A percentile compares a stretch with the other conserved stretches of the same genome.
These are phyloP conservation scores for Muscicapa striata DNA, from an alignment of 2,797 vertebrate genomes.

Conservation along the genomic window DNA sequence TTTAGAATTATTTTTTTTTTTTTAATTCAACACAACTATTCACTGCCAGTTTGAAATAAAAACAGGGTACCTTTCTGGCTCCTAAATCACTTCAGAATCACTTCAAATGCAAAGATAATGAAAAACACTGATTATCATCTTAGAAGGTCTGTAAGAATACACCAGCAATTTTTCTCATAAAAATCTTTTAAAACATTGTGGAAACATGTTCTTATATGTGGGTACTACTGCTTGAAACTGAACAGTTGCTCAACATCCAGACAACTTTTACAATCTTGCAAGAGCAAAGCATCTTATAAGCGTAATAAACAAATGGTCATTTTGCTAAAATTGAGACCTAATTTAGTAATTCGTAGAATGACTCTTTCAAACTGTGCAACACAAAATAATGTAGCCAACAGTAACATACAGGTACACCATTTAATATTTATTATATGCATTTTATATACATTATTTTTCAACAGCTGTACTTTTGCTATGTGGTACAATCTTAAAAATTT, in stretches of 20 bases:
- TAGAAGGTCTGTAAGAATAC: neutral
- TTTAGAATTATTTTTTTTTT: neutral
- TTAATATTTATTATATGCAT: slow-evolving; percentile 99
- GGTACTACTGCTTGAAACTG: slow-evolving; percentile 25
- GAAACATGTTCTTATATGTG: slow-evolving; percentile 68
- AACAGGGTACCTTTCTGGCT: neutral
- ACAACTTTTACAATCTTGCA: slow-evolving; percentile 64
- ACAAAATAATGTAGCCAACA: slow-evolving; percentile 81
- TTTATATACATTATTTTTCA: slow-evolving; percentile 98
- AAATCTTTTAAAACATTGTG: neutral
- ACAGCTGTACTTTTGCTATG: slow-evolving; percentile 91
- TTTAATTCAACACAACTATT: neutral
- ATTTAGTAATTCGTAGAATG: slow-evolving; percentile 70
- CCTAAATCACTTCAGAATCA: neutral
- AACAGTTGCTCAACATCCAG: slow-evolving; percentile 54
- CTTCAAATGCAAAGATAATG: neutral
- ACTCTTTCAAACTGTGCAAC: slow-evolving; percentile 76
- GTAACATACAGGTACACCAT: slow-evolving; percentile 96
- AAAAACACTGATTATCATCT: neutral
- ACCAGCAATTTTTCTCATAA: neutral
- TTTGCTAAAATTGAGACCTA: slow-evolving; percentile 70
- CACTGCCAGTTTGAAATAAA: neutral
- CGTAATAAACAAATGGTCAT: slow-evolving; percentile 63
- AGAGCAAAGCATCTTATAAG: slow-evolving; percentile 65
- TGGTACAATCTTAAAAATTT: slow-evolving; percentile 99